Conservation (phyloP, 2,113 vertebrate species). For the Solea senegalensis region DNA sequence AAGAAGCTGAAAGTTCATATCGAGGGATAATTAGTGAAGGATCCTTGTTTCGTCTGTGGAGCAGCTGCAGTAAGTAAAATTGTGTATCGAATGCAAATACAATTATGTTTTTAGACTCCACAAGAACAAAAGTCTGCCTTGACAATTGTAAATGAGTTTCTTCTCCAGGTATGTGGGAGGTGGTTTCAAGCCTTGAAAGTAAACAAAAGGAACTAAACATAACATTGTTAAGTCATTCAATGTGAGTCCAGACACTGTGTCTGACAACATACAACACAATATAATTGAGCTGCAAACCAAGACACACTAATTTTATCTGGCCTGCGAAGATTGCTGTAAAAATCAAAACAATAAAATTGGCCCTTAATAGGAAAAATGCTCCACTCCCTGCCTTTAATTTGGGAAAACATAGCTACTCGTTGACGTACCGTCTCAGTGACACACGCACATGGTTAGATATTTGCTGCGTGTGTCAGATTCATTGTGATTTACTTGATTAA, state of each 20-base stretch:
- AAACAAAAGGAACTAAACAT: not conserved
- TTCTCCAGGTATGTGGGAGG: too few relatives aligned
- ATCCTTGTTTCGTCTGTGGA: too few relatives aligned
- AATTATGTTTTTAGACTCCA: too few relatives aligned
- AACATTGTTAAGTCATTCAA: not conserved
- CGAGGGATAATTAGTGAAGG: too few relatives aligned
- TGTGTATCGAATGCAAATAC: too few relatives aligned
- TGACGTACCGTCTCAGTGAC: constrained; percentile 38
- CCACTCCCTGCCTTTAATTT: constrained; percentile 1
- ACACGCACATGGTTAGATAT: constrained; percentile 10
- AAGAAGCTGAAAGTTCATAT: too few relatives aligned
- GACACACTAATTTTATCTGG: not conserved
- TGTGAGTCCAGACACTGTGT: not conserved
- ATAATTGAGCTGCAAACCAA: not conserved
- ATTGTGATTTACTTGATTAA: constrained; percentile 27
- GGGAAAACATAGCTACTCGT: constrained; percentile 8
- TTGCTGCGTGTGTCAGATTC: constrained; percentile 17
- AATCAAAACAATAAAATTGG: not conserved
- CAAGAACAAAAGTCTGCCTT: too few relatives aligned
- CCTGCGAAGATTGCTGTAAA: not conserved
- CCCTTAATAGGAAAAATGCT: not conserved
- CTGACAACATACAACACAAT: not conserved
- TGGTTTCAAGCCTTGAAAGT: not conserved
- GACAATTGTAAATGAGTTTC: too few relatives aligned
- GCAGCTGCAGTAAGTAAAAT: too few relatives aligned